Conservation (phyloP, 2,113 vertebrate species). For the Echinops telfairi region DNA sequence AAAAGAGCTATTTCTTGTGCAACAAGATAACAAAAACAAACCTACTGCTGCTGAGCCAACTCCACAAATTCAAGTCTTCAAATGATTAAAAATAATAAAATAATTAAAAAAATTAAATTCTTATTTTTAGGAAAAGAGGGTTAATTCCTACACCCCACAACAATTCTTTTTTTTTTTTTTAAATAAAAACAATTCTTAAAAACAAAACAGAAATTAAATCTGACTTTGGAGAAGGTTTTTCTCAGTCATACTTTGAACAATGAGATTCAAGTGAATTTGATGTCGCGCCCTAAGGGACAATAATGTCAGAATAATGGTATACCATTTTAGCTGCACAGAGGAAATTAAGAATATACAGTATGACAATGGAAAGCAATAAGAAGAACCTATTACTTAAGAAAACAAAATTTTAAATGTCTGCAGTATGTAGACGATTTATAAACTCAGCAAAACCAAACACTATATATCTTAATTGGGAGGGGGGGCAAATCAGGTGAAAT, state of each 20-base stretch:
- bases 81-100: no score
- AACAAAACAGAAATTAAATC: background rate
- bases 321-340: background rate
- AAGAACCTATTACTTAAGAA: background rate
- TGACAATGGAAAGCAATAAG: constrained; percentile 28
- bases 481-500: background rate
- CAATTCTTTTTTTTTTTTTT: no score
- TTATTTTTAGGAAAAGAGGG: background rate
- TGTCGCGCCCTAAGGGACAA: background rate
- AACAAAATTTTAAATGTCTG: background rate
- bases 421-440: constrained; percentile 25
- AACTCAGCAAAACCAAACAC: constrained; percentile 25
- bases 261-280: constrained; percentile 13
- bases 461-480: background rate
- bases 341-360: background rate
- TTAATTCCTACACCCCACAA: constrained; percentile 1
- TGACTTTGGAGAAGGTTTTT: constrained; percentile 1
- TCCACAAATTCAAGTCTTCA: background rate
- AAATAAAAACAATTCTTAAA: background rate
- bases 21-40: background rate
- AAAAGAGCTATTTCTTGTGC: background rate
- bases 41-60: background rate
- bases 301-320: constrained; percentile 39
- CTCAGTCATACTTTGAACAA: constrained; percentile 9
- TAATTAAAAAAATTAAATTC: background rate